Base-by-base conservation (phyloP, 2,113 vertebrate genomes). In the Eurypyga helias region DNA sequence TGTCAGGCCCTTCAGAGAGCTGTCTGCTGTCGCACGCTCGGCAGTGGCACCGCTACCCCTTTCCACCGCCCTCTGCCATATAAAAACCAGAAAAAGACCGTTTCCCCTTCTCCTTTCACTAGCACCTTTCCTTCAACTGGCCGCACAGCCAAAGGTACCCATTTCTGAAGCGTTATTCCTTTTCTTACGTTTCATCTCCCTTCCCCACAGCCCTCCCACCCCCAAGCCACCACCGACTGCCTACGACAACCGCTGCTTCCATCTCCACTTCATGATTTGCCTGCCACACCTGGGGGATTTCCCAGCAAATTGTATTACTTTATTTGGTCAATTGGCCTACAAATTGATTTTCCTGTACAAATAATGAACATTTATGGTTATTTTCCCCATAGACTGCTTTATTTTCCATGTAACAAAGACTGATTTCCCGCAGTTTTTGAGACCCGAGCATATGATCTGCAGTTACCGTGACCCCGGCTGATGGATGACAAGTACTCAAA, bases 361-460 rank as follows among this genome's bases (percentile, higher is more conserved):
- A 98, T 98, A 98, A 98, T 98, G 97, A 98, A 98, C 98, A 98
- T 98, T 98, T 98, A 98, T 98, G 97, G 98, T 97, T 98, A 98
- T 98, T 98, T 97, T 98, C 97, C 98, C 97, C 93, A 95, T 43
- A 97, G 97, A 97, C 97, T 95, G 90, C 96, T 97, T 97, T 97
- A 97, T 97, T 98, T 98, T 94, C 97, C 91, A 45, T 89, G 83
- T 94, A 97, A 98, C 95, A 95, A 96, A 97, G 95, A 96, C 92
- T 87, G 96, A 97, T 97, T 97, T 96, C 95, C 97, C 95, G 92
- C 94, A 89, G 94, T 60, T 97, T 96, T 92, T 13, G 46, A 94
- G 96, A 85, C 90, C 87, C 6, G 38, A 81, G 93, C 93, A 17
- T 60, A 80, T 0, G 64, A 79, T 89, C 89, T 60, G 83, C 89